Base-by-base conservation (phyloP, 1,140 invertebrate species). In the Ruditapes philippinarum region DNA sequence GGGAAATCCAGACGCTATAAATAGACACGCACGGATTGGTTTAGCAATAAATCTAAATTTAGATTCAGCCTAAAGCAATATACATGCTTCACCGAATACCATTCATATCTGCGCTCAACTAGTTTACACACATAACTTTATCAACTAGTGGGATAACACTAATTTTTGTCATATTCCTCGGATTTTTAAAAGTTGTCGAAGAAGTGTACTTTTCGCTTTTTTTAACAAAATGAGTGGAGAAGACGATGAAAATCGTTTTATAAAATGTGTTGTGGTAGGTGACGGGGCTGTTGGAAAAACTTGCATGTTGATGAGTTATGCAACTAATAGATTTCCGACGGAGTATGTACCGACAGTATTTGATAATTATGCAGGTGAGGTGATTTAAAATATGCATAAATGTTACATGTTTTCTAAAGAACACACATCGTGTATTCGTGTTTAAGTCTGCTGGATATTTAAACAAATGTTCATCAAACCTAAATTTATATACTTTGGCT, bases 261-360 rank as follows among this genome's bases (percentile, higher is more conserved):
- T 93, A 65, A 94, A 94, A 79, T 93, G 93, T 70, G 93, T 94
- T 31, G 92, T 94, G 25, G 94, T 94, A n/a, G 94, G 93, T 9
- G 93, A 94, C 73, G 93, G 93, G 0, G 93, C 92, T 0, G 91
- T 94, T 7, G 93, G 93, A 0, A 94, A 94, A 73, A 94, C 93
- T 9, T 94, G 94, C 81, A 91, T 95, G 92, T 89, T 95, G 31
- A 93, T 95, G 90, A 93, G 92, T 65, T 95, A 95, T 85, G 94
- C 94, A 14, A 92, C 93, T 0, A 95, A 95, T 86, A 91, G 87
- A 68, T 95, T 95, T 84, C 93, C 93, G 14, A 92, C 92, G 36
- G 93, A 93, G 76, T 95, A 95, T 87, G 89, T 93, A 22, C 94
- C 95, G 11, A 95, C 95, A 14, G 95, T 95, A 9, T 93, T 93